Conservation (phyloP, 2,888 invertebrate genomes). For the Pecten maximus region DNA sequence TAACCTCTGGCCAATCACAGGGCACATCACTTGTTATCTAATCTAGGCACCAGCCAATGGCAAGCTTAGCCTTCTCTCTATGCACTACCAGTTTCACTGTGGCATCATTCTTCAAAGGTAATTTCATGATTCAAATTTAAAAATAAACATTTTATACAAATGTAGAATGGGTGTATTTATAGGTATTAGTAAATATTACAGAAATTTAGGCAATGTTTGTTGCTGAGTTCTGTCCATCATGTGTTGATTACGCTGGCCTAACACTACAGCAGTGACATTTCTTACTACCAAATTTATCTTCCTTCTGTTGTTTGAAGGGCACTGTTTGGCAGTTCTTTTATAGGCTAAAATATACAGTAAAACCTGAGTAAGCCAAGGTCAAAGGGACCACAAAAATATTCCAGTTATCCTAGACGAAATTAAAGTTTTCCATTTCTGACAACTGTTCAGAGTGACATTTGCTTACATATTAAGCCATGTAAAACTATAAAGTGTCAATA, state of each 20-base stretch:
- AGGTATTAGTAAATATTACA: background rate
- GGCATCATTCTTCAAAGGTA: background rate
- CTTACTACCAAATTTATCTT: background rate
- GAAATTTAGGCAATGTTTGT: background rate
- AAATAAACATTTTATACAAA: background rate
- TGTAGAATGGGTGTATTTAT: background rate
- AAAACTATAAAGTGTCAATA: no score
- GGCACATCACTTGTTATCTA: background rate
- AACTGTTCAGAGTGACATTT: background rate
- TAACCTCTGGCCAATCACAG: background rate
- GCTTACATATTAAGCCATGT: no score
- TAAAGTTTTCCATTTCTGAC: background rate
- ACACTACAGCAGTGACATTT: background rate
- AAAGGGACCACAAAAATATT: background rate
- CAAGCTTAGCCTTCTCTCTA: background rate
- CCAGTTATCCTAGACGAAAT: background rate
- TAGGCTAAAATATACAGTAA: background rate
- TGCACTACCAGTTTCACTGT: background rate
- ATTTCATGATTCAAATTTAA: background rate
- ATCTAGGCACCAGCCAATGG: background rate
- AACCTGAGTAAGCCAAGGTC: background rate
- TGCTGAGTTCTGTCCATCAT: background rate
- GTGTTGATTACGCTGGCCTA: background rate
- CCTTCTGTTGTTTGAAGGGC: background rate
- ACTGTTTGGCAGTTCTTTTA: background rate